These are phyloP conservation scores for Pristionchus japonicus DNA, from an alignment of 2,888 invertebrate genomes.

Conservation along the genomic window DNA sequence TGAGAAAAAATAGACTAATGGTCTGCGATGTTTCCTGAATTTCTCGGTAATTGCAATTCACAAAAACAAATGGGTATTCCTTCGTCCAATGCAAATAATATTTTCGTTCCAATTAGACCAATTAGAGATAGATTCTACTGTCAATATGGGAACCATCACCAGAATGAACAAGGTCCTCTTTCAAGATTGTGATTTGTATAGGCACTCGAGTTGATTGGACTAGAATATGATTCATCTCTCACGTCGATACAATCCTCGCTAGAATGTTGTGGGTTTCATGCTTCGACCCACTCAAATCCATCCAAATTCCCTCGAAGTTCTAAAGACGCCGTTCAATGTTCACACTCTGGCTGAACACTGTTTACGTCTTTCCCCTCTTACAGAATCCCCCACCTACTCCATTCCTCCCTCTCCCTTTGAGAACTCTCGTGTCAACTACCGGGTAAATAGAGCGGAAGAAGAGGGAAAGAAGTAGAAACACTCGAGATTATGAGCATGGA, in stretches of 20 bases:
- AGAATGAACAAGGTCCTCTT: too few species aligned
- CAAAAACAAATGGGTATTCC: too few species aligned
- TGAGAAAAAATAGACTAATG: too few species aligned
- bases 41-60: too few species aligned
- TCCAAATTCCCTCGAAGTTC: neutral
- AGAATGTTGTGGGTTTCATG: neutral
- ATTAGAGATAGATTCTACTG: too few species aligned
- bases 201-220: neutral
- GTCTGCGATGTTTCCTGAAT: too few species aligned
- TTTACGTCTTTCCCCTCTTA: neutral
- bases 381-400: constrained; percentile 1
- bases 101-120: too few species aligned
- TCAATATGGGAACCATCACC: too few species aligned
- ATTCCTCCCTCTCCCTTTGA: neutral
- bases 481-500: neutral
- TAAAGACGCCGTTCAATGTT: neutral
- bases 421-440: neutral
- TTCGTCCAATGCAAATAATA: too few species aligned
- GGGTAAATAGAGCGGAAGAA: constrained; percentile 18
- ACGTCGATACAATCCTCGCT: neutral
- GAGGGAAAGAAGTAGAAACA: neutral
- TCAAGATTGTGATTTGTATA: too few species aligned
- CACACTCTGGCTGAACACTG: neutral
- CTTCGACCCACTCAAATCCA: neutral
- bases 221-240: neutral